Base-by-base conservation (phyloP, 2,888 invertebrate genomes). In the Netelia fuscicornis region DNA sequence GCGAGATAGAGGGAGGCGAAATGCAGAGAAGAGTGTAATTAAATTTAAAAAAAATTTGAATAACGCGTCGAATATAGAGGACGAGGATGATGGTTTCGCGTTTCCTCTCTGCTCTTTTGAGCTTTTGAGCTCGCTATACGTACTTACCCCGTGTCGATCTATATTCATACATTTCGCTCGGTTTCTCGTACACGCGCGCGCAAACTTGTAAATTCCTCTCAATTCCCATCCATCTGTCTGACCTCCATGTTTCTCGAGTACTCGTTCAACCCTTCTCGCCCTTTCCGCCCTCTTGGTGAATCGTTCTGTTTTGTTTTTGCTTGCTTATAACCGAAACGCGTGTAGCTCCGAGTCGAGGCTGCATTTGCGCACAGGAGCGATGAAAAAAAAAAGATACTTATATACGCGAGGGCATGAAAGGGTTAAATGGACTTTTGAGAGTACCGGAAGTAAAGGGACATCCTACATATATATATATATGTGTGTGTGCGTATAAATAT, bases 1-100 rank as follows among this genome's bases (percentile, higher is more conserved):
- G 56, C 23, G 60, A 42, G 72, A 86, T 74, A 78, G 23, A 58
- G 65, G 62, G 71, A 79, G 10, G 65, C 65, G 82, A 62, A 86
- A 85, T 83, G 87, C 64, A 87, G 85, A 82, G 87, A 65, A 68
- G 70, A 64, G 84, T 84, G 86, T 89, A 88, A 89, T 88, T 89
- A 86, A 88, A 90, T 90, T 60, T 88, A 89, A 89, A 87, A 89
- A 88, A 30, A 30, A 89, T 89, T 90, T 89, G 88, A 90, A 88
- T 90, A 90, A 87, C 81, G 72, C 83, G 81, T 76, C 56, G 78
- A 79, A 20, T 58, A 10, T 20, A 10, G 67, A 37, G 62, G 84
- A 64, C 75, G 25, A 25, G 2, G 65, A 58, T 23, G 65, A 74
- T 79, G 77, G 79, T 68, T 58, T 71, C 71, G 64, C 62, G 23